phyloP scores from a whole-genome alignment of 2,113 vertebrate species.

The Muscicapa adusta region DNA sequence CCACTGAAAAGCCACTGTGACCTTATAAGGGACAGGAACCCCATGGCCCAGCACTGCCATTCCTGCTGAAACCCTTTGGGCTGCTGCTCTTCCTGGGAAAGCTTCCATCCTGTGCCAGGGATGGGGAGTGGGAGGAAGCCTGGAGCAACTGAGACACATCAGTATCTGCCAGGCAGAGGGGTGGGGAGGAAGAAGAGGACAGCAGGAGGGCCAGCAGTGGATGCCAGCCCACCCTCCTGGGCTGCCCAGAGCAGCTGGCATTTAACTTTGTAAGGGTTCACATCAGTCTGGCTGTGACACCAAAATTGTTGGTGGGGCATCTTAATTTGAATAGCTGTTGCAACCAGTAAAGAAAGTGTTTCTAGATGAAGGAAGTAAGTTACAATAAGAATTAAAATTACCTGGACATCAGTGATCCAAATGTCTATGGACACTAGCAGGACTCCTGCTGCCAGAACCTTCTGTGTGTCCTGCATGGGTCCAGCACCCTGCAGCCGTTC shows the following conservation, averaged over 20 bases:
- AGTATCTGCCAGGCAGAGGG: neutral
- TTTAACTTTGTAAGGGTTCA: neutral
- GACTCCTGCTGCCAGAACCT: neutral
- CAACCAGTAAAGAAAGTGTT: neutral
- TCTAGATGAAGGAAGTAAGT: neutral
- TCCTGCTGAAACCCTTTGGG: neutral
- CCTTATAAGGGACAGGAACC: neutral
- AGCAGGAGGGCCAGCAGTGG: neutral
- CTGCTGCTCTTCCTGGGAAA: neutral
- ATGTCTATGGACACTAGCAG: neutral
- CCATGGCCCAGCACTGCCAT: rapidly evolving
- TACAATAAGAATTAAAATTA: neutral
- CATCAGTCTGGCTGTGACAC: neutral
- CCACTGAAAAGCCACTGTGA: neutral
- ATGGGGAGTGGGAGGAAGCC: neutral
- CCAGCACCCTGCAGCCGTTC: rapidly evolving
- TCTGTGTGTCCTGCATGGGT: neutral
- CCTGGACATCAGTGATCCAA: neutral
- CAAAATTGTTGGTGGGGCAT: neutral
- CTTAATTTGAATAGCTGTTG: neutral
- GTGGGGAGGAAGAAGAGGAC: neutral
- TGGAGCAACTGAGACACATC: neutral
- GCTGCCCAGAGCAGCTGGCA: neutral
- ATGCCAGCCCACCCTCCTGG: neutral
- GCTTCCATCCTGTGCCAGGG: neutral